Evolutionary conservation across 2,888 invertebrate species (phyloP), one percentile per base, ranked within the genome.

Genomic region (Lepas anatifera): DNA sequence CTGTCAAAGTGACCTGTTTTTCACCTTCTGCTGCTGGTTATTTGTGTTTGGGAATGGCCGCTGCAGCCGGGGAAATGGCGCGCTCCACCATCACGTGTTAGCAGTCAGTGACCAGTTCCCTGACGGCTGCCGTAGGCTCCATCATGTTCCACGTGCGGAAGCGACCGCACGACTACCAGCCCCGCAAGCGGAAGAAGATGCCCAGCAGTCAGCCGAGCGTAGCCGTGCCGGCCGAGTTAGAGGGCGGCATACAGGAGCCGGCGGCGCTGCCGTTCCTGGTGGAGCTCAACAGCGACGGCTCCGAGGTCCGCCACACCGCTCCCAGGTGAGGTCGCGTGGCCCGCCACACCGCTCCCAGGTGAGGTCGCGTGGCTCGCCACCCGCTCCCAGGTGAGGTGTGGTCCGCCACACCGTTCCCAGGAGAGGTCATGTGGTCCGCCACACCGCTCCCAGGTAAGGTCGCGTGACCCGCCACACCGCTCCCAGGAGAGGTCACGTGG

Each of bases 81-180:
- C n/a, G n/a, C n/a, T n/a, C n/a, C n/a, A n/a, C n/a, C n/a, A n/a
- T n/a, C n/a, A n/a, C n/a, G n/a, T n/a, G n/a, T n/a, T n/a, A n/a
- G n/a, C n/a, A n/a, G n/a, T n/a, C n/a, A n/a, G n/a, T n/a, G n/a
- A n/a, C n/a, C n/a, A n/a, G n/a, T n/a, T n/a, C n/a, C n/a, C n/a
- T n/a, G n/a, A n/a, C n/a, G n/a, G n/a, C n/a, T n/a, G 50, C 32
- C 22, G 68, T 82, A 92, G 95, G 95, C 81, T 94, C 94, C 78
- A 91, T 97, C 79, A 96, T 95, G 90, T 97, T 97, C 81, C 96
- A 97, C 83, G 92, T 97, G 80, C 86, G 95, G 78, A 86, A 94
- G 79, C 86, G 95, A 78, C 93, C 96, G 75, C 90, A 92, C 68
- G 95, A 95, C 80, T 88, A 90, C 77, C 90, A 89, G 80, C 93